phyloP scores from a whole-genome alignment of 2,113 vertebrate species.

The Neogobius melanostomus region DNA sequence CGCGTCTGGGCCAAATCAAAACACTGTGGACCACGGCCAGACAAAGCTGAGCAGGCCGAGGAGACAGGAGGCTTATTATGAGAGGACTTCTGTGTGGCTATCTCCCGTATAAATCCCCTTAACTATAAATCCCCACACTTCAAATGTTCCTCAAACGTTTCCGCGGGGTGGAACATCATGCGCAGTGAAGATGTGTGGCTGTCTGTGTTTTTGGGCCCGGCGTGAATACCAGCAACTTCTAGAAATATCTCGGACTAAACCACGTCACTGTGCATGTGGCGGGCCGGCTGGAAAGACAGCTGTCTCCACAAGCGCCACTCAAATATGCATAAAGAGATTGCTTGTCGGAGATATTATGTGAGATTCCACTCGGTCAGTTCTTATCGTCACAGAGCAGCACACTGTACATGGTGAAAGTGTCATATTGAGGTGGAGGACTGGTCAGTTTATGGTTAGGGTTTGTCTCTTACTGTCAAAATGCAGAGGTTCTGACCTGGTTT shows the following conservation, averaged over 20 bases:
- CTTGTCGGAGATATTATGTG: slow-evolving; percentile 9
- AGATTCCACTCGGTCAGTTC: slow-evolving; percentile 16
- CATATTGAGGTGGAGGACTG: too few species aligned
- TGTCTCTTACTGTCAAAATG: too few species aligned
- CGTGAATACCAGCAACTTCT: slow-evolving; percentile 54
- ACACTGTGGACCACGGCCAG: slow-evolving; percentile 33
- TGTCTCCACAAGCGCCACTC: slow-evolving; percentile 40
- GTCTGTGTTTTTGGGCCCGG: slow-evolving; percentile 52
- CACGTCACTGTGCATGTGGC: slow-evolving; percentile 47
- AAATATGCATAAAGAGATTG: slow-evolving; percentile 34
- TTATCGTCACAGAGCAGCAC: background rate
- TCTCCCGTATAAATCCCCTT: slow-evolving; percentile 11
- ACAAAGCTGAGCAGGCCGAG: slow-evolving; percentile 34
- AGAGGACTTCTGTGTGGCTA: background rate
- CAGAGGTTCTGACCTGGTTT: too few species aligned
- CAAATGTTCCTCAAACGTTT: slow-evolving; percentile 26
- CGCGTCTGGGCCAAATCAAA: slow-evolving; percentile 47
- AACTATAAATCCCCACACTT: slow-evolving; percentile 31
- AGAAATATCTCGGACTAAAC: slow-evolving; percentile 56
- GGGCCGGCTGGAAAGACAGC: slow-evolving; percentile 51
- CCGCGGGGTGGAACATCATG: slow-evolving; percentile 37
- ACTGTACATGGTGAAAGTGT: background rate
- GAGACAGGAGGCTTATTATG: slow-evolving; percentile 16
- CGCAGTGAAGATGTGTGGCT: slow-evolving; percentile 48
- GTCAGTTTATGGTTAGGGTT: too few species aligned